Evolutionary conservation across 2,113 vertebrate genomes (phyloP), one percentile per base, ranked within the genome.

Genomic region (Mystacornis crossleyi): DNA sequence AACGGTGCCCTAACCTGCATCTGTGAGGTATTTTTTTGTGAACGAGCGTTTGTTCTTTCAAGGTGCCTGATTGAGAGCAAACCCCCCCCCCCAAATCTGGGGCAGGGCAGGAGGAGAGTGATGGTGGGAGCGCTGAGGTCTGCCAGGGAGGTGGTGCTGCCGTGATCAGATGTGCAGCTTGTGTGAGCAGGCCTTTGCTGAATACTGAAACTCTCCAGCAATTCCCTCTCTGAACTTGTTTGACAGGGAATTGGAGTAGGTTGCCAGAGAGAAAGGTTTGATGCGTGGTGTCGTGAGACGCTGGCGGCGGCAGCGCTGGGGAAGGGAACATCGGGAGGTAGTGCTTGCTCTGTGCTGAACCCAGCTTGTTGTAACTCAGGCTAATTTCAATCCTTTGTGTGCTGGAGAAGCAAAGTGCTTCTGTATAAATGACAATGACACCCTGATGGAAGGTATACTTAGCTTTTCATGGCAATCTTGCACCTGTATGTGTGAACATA

Each of bases 271-370:
- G 60, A 24, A 72, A 20, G 64, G 45, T 43, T 78, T 34, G 58
- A 4, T 91, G 18, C 0, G 4, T 1, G 10, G 42, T 21, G 62
- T n/a, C 0, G 3, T 0, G 15, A 71, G 58, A 29, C 0, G 9
- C 73, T 78, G 89, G 74, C 6, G 2, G 71, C 8, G 3, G 78
- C 65, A 8, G 74, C 3, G 8, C 31, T 2, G 34, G 81, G 60
- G 33, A 47, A 19, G 34, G 2, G 57, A 86, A 11, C 64, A 1
- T 8, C 0, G 1, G 83, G 80, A 72, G 77, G 84, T 9, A 8
- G 24, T 3, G 4, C 50, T 57, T 47, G 62, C 42, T 70, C 57
- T 69, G 60, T 54, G 91, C 67, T 92, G 75, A 91, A 43, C 80
- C 53, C 40, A 40, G 75, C 82, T 62, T 42, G 53, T 13, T 83